Evolutionary conservation across 2,888 invertebrate genomes (phyloP).

Genomic region (Heteropelma amictum): DNA sequence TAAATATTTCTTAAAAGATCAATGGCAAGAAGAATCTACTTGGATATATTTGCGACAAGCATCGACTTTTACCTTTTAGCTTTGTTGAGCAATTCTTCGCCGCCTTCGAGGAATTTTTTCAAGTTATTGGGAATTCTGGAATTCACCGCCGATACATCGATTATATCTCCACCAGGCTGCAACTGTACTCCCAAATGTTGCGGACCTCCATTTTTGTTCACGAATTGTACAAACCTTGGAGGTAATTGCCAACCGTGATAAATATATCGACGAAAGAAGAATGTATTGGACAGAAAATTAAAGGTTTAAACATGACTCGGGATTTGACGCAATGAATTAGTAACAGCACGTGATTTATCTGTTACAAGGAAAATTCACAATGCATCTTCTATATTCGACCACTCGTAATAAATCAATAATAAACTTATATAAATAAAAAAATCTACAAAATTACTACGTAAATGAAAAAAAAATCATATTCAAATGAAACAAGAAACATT

Average conservation of each 20-base stretch:
- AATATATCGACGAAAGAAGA: not conserved
- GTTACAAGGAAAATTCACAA: too few relatives aligned
- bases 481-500: too few relatives aligned
- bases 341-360: too few relatives aligned
- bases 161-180: conserved; percentile 83
- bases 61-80: conserved; percentile 79
- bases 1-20: not conserved
- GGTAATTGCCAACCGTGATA: not conserved
- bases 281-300: not conserved
- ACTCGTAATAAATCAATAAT: too few relatives aligned
- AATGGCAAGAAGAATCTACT: not conserved
- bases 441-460: too few relatives aligned
- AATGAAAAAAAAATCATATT: too few relatives aligned
- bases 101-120: conserved; percentile 80
- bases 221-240: conserved; percentile 85
- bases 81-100: conserved; percentile 78
- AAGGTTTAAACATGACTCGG: too few relatives aligned
- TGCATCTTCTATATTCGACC: too few relatives aligned
- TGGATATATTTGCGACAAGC: not conserved
- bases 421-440: too few relatives aligned
- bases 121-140: conserved; percentile 80
- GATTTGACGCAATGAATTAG: not conserved
- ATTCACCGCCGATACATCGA: conserved; percentile 82
- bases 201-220: conserved; percentile 80
- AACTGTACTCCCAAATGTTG: conserved; percentile 85